Evolutionary conservation across 2,113 vertebrate genomes (phyloP).

Genomic region (Rhodinocichla rosea): DNA sequence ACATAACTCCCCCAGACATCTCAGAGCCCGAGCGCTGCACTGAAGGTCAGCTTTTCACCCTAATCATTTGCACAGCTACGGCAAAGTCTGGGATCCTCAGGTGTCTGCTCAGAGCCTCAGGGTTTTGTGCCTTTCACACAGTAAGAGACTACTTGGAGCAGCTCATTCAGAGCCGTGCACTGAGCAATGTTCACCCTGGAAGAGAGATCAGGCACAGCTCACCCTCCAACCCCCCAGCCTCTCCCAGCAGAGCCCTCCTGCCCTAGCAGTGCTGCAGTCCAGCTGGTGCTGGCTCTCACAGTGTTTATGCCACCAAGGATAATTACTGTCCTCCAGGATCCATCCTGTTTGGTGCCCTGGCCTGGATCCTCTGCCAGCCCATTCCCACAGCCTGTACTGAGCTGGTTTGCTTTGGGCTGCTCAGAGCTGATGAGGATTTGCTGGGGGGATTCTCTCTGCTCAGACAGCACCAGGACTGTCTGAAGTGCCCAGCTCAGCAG

Average conservation of each 20-base stretch:
- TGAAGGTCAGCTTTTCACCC: background rate
- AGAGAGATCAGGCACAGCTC: background rate
- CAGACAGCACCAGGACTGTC: background rate
- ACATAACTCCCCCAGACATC: background rate
- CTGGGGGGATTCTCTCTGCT: background rate
- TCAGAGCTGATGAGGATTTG: background rate
- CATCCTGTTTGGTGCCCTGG: background rate
- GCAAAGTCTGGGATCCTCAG: background rate
- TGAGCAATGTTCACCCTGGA: background rate
- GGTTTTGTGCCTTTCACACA: background rate
- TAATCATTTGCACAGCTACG: background rate
- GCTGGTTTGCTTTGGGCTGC: background rate
- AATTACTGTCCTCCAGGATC: conserved; percentile 1
- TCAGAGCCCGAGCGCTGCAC: background rate
- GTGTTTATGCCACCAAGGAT: background rate
- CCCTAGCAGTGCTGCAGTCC: background rate
- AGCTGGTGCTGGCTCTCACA: background rate
- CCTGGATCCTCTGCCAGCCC: background rate
- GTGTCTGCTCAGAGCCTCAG: background rate
- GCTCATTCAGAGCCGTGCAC: accelerated
- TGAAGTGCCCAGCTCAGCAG: background rate
- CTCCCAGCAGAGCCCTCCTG: background rate
- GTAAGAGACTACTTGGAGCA: background rate
- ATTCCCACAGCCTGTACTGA: background rate
- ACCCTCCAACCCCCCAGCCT: background rate